phyloP scores from a whole-genome alignment of 2,888 invertebrate genomes.

The Malacosoma neustria region DNA sequence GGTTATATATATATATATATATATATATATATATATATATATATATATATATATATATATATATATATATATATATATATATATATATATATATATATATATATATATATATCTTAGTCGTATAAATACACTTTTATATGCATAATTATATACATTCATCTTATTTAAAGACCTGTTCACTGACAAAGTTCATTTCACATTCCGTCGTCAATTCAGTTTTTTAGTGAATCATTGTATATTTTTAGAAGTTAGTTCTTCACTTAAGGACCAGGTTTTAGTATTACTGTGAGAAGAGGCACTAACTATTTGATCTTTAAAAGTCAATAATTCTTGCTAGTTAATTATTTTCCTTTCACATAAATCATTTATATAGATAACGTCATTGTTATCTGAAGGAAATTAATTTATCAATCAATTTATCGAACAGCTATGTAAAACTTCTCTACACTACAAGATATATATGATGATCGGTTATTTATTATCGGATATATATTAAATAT shows the following conservation, averaged over 20 bases:
- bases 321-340: no score
- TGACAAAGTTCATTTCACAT: constrained; percentile 17
- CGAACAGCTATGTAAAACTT: constrained; percentile 3
- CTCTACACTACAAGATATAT: no score
- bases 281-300: constrained; percentile 24
- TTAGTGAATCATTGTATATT: no score
- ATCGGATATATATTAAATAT: no score
- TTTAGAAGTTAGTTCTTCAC: constrained; percentile 12
- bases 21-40: constrained; percentile 31
- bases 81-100: constrained; percentile 24
- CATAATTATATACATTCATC: constrained; percentile 39
- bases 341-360: no score
- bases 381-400: constrained; percentile 7
- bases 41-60: constrained; percentile 31
- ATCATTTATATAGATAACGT: no score
- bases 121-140: constrained; percentile 26
- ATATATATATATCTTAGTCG: constrained; percentile 26
- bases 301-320: constrained; percentile 6
- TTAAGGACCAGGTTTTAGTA: constrained; percentile 11
- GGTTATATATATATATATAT: constrained; percentile 23
- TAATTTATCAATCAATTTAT: constrained; percentile 4
- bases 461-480: no score
- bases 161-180: no score
- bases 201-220: no score
- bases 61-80: constrained; percentile 28